Evolutionary conservation across 2,113 vertebrate genomes (phyloP).

Genomic region (Tetrao urogallus): DNA sequence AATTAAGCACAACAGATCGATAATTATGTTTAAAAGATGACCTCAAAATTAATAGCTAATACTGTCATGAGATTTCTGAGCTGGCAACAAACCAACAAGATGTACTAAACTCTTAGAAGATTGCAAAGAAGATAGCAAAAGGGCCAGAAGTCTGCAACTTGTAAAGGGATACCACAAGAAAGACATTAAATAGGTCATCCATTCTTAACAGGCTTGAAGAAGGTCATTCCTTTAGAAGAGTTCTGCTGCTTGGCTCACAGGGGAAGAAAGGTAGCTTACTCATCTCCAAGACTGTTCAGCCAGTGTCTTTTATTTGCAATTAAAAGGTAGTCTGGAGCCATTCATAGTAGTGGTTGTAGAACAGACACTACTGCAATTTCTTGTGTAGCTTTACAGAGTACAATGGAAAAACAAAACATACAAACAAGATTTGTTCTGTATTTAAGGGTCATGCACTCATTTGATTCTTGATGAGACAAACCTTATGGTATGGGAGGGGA

Average conservation of each 20-base stretch:
- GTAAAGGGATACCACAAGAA: not conserved
- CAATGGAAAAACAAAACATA: not conserved
- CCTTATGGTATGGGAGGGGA: not conserved
- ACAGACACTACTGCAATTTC: not conserved
- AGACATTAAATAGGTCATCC: not conserved
- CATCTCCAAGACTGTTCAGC: not conserved
- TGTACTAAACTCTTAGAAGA: not conserved
- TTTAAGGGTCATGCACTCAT: not conserved
- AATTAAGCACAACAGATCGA: not conserved
- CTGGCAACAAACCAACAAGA: not conserved
- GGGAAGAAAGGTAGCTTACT: not conserved
- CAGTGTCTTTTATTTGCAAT: not conserved
- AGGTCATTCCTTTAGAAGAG: not conserved
- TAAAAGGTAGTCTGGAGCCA: not conserved
- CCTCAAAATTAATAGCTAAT: not conserved
- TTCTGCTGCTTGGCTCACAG: not conserved
- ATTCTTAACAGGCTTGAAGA: not conserved
- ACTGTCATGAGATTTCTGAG: not conserved
- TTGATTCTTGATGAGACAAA: not conserved
- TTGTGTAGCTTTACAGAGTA: not conserved
- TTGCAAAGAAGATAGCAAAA: not conserved
- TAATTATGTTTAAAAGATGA: not conserved
- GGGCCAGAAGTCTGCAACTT: not conserved
- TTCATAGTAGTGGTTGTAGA: not conserved
- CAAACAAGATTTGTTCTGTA: not conserved